These are phyloP conservation scores for Coptotermes formosanus DNA, from an alignment of 1,140 invertebrate species.

Conservation along the genomic window DNA sequence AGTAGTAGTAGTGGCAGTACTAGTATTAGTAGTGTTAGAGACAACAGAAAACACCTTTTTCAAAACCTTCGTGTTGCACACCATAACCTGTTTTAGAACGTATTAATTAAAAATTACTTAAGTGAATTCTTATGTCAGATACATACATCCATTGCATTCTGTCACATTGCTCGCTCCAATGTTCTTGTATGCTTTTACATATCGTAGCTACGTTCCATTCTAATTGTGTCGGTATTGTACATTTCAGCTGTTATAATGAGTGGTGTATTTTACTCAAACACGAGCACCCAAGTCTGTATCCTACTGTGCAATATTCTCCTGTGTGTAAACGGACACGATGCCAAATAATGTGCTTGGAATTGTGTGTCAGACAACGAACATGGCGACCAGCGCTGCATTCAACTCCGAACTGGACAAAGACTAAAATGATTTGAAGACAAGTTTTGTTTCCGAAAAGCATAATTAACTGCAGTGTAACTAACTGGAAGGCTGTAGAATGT, in stretches of 20 bases:
- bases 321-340: not conserved
- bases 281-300: not conserved
- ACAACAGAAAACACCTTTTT: not conserved
- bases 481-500: slow-evolving; percentile 17
- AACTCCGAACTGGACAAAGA: too few relatives aligned
- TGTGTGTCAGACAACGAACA: not conserved
- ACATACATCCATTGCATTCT: too few relatives aligned
- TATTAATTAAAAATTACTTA: too few relatives aligned
- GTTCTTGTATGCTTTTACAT: too few relatives aligned
- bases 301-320: not conserved
- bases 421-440: too few relatives aligned
- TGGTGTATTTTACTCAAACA: not conserved
- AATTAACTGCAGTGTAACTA: too few relatives aligned
- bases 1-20: not conserved
- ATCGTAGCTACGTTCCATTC: not conserved
- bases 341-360: not conserved
- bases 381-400: not conserved
- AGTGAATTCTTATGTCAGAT: too few relatives aligned
- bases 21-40: not conserved
- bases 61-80: too few relatives aligned
- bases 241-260: not conserved
- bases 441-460: too few relatives aligned
- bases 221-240: not conserved
- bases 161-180: too few relatives aligned
- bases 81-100: too few relatives aligned